phyloP scores from a whole-genome alignment of 2,113 vertebrate species.

The Indicator maculatus region DNA sequence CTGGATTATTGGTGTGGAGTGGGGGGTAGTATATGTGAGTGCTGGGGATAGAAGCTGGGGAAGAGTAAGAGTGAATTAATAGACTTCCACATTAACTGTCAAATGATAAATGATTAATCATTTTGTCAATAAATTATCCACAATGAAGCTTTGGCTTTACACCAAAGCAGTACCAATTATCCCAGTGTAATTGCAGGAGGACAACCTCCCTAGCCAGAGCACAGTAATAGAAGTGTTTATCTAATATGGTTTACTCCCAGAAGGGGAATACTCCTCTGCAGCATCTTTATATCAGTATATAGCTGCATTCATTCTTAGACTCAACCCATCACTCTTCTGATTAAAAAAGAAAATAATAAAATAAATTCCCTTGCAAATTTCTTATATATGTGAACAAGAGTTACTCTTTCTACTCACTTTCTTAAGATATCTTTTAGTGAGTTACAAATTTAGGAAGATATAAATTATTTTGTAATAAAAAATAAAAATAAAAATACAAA shows the following conservation, averaged over 20 bases:
- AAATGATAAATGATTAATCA: slow-evolving; percentile 68
- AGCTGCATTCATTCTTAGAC: neutral
- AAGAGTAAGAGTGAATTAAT: slow-evolving; percentile 51
- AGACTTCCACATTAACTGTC: slow-evolving; percentile 46
- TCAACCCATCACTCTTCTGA: neutral
- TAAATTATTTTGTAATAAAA: too few relatives aligned
- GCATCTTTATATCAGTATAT: neutral
- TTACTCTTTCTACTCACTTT: neutral
- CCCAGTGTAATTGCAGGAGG: slow-evolving; percentile 51
- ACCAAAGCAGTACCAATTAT: slow-evolving; percentile 63
- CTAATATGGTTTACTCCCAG: slow-evolving; percentile 53
- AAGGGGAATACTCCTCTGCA: slow-evolving; percentile 14
- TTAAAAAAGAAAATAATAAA: neutral
- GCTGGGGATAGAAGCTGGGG: neutral
- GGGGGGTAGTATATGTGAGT: neutral
- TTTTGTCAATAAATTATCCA: slow-evolving; percentile 70
- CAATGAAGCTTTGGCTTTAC: slow-evolving; percentile 52
- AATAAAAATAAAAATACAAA: too few relatives aligned
- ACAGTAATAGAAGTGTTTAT: slow-evolving; percentile 54
- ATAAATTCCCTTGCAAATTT: neutral
- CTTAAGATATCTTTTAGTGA: neutral
- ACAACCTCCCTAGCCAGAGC: slow-evolving; percentile 39
- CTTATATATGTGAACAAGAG: neutral
- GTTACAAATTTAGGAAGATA: too few relatives aligned
- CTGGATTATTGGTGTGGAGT: neutral